A percentile compares a stretch with the other conserved stretches of the same genome.
These are phyloP conservation scores for Muscina levida DNA, from an alignment of 2,888 invertebrate species.

Conservation along the genomic window DNA sequence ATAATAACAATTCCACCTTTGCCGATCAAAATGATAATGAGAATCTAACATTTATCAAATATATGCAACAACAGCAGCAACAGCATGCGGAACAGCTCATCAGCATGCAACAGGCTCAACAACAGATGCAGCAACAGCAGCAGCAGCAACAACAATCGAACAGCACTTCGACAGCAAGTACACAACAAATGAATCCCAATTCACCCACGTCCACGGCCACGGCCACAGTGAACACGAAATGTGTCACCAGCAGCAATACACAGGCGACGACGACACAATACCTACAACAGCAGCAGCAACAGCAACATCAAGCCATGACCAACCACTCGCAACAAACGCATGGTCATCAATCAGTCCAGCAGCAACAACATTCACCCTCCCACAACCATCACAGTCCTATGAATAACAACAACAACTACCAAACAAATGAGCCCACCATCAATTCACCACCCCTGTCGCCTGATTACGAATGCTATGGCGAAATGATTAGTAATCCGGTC, in stretches of 20 bases:
- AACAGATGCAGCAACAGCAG: slow-evolving; percentile 56
- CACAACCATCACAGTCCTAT: slow-evolving; percentile 46
- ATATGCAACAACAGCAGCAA: slow-evolving; percentile 75
- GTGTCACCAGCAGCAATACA: slow-evolving; percentile 69
- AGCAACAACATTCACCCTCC: slow-evolving; percentile 42
- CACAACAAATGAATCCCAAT: slow-evolving; percentile 71
- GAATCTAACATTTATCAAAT: slow-evolving; percentile 72
- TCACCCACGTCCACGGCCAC: slow-evolving; percentile 60
- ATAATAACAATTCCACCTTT: slow-evolving; percentile 43
- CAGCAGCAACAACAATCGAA: slow-evolving; percentile 61
- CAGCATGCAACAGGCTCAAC: slow-evolving; percentile 39
- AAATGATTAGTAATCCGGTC: slow-evolving; percentile 56
- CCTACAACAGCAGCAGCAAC: slow-evolving; percentile 67
- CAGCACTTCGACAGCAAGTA: slow-evolving; percentile 66
- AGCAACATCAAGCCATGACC: slow-evolving; percentile 51
- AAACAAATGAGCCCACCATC: slow-evolving; percentile 51
- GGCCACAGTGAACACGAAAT: slow-evolving; percentile 51
- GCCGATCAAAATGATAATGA: slow-evolving; percentile 65
- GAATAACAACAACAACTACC: slow-evolving; percentile 62
- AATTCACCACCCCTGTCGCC: slow-evolving; percentile 65
- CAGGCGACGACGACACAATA: slow-evolving; percentile 69
- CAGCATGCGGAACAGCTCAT: slow-evolving; percentile 55
- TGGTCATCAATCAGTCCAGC: slow-evolving; percentile 40
- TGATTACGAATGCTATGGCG: slow-evolving; percentile 60
- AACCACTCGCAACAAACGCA: slow-evolving; percentile 36